phyloP scores from a whole-genome alignment of 2,797 vertebrate genomes.

The Onychomys leucogaster region DNA sequence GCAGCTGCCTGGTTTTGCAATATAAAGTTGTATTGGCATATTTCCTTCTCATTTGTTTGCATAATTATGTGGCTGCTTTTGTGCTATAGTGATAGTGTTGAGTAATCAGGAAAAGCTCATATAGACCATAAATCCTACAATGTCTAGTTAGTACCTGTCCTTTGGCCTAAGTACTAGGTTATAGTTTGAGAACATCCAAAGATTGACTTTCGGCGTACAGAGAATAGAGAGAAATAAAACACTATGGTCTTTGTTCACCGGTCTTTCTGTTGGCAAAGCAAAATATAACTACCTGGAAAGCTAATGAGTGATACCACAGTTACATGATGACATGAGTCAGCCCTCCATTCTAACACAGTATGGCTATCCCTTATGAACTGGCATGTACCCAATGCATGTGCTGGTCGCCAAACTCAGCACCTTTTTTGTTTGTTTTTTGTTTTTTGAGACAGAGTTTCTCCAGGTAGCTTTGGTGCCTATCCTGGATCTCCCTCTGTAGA shows the following conservation, averaged over 20 bases:
- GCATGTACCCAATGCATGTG: accelerated
- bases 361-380: accelerated
- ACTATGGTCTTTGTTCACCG: too few relatives aligned
- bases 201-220: not conserved
- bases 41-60: not conserved
- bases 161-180: not conserved
- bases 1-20: not conserved
- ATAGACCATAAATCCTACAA: not conserved
- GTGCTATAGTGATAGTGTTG: not conserved
- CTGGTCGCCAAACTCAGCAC: not conserved
- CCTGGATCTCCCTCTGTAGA: too few relatives aligned
- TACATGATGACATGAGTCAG: not conserved
- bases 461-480: too few relatives aligned
- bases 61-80: not conserved
- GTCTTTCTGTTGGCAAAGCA: not conserved
- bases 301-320: not conserved
- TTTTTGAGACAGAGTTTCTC: too few relatives aligned
- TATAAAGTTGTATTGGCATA: not conserved
- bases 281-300: not conserved
- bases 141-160: not conserved
- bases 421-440: too few relatives aligned
- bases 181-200: too few relatives aligned
- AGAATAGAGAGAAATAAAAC: not conserved
- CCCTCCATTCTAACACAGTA: accelerated
- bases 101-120: not conserved